phyloP scores from a whole-genome alignment of 1,140 invertebrate genomes.

The Latrodectus geometricus region DNA sequence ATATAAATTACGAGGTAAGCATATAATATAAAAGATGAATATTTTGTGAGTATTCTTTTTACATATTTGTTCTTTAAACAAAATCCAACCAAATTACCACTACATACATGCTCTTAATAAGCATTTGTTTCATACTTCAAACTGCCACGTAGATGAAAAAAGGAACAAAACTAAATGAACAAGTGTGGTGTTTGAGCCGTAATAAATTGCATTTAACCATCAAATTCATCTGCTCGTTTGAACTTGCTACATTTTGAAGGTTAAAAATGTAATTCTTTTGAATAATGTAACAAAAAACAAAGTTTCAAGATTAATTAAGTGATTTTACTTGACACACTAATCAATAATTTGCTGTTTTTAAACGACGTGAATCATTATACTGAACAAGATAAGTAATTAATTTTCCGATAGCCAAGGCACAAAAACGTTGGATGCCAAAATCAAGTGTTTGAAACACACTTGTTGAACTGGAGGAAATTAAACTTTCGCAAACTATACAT shows the following conservation, averaged over 20 bases:
- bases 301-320: constrained; percentile 46
- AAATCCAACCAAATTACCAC: too few relatives aligned
- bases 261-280: constrained; percentile 1
- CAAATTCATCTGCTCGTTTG: constrained; percentile 27
- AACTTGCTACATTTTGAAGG: constrained; percentile 14
- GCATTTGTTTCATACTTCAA: too few relatives aligned
- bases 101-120: too few relatives aligned
- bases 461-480: constrained; percentile 45
- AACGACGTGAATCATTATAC: constrained; percentile 35
- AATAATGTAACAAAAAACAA: constrained; percentile 28
- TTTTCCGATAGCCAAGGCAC: constrained; percentile 18
- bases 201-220: neutral
- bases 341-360: constrained; percentile 44
- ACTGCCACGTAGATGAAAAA: too few relatives aligned
- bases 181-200: too few relatives aligned
- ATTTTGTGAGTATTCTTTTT: too few relatives aligned
- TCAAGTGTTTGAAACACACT: constrained; percentile 44
- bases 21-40: too few relatives aligned
- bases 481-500: too few relatives aligned
- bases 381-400: constrained; percentile 56
- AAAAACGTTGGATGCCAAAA: constrained; percentile 30
- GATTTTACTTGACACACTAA: constrained; percentile 43
- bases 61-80: too few relatives aligned
- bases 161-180: too few relatives aligned
- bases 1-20: too few relatives aligned